Conservation (phyloP, 1,140 invertebrate genomes). For the Anagrus nilaparvatae region DNA sequence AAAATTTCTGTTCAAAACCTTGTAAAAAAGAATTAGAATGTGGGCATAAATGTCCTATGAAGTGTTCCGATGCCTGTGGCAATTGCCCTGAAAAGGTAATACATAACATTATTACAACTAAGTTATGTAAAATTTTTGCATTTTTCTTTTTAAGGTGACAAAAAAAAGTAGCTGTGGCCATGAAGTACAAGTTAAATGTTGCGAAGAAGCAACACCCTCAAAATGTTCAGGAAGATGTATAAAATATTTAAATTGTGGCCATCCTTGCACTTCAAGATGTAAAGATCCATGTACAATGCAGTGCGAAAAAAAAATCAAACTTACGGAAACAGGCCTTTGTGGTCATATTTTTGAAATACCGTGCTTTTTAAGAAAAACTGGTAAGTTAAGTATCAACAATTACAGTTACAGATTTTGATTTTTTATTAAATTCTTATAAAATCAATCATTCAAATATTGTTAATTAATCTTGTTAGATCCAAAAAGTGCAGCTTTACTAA, state of each 20-base stretch:
- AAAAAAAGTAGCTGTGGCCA: slow-evolving; percentile 1
- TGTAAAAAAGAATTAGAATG: neutral
- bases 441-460: neutral
- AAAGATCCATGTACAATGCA: neutral
- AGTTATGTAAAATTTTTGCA: neutral
- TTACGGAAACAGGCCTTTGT: neutral
- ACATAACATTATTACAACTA: neutral
- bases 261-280: neutral
- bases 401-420: too few relatives aligned
- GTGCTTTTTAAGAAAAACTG: too few relatives aligned
- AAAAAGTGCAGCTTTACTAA: neutral
- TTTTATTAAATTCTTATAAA: neutral
- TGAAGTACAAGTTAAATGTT: neutral
- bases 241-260: neutral
- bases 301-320: neutral
- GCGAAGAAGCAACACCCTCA: neutral
- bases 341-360: neutral
- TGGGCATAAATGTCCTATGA: neutral
- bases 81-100: neutral
- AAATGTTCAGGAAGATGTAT: neutral
- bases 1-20: neutral
- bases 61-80: neutral
- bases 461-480: neutral
- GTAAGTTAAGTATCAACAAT: too few relatives aligned
- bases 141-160: neutral